Conservation (phyloP, 2,888 invertebrate genomes). For the Amphimallon solstitiale region DNA sequence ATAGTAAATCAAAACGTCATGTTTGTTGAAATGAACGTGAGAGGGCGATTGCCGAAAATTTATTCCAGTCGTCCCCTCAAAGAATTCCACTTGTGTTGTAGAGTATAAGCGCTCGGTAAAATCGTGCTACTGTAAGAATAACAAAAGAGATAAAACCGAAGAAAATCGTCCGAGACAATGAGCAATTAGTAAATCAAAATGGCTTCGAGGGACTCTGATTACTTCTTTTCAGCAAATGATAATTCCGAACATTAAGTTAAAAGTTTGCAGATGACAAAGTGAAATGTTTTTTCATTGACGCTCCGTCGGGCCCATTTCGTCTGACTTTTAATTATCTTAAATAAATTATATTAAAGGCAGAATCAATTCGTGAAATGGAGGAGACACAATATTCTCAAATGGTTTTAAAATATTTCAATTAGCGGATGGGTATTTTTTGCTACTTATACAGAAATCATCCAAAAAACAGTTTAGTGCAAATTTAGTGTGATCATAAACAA, state of each 20-base stretch:
- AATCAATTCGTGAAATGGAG: neutral
- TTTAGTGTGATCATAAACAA: too few species aligned
- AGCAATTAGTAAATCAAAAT: constrained; percentile 44
- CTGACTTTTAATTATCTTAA: constrained; percentile 41
- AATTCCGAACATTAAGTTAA: constrained; percentile 49
- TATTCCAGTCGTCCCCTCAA: neutral
- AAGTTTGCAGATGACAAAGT: constrained; percentile 46
- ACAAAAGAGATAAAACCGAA: constrained; percentile 30
- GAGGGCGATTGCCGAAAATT: constrained; percentile 4
- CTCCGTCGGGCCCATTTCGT: constrained; percentile 41
- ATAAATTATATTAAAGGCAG: neutral
- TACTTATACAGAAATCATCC: too few species aligned
- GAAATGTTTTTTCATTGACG: constrained; percentile 32
- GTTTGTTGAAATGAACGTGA: neutral
- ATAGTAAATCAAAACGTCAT: constrained; percentile 10
- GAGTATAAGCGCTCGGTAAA: neutral
- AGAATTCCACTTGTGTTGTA: neutral
- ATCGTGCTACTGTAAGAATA: constrained; percentile 31
- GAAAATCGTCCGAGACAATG: constrained; percentile 40
- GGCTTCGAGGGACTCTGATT: constrained; percentile 44
- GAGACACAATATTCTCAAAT: neutral
- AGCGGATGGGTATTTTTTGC: too few species aligned
- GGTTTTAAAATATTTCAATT: too few species aligned
- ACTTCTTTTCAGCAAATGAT: constrained; percentile 47
- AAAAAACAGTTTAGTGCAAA: too few species aligned